These are phyloP conservation scores for Turritopsis dohrnii DNA, from an alignment of 30 jellyfish, hydroid and myxozoan genomes.

Conservation along the genomic window DNA sequence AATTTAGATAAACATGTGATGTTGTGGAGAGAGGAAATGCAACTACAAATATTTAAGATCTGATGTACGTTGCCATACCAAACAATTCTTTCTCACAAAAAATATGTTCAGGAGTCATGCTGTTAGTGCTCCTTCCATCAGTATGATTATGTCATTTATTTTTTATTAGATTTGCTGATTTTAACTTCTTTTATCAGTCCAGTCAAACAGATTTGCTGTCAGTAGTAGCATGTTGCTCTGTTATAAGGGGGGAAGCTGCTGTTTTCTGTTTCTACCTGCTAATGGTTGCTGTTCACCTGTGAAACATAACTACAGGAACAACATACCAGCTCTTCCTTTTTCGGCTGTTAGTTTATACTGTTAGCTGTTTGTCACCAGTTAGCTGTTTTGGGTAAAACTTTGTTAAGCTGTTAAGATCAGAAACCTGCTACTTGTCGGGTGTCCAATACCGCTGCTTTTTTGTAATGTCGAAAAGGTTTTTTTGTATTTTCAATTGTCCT, in stretches of 20 bases:
- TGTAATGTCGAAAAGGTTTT: too few relatives aligned
- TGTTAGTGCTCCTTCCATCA: too few relatives aligned
- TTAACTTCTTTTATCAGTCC: neutral
- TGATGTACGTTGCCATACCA: neutral
- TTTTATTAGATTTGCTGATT: neutral
- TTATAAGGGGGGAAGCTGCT: neutral
- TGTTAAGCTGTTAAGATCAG: too few relatives aligned
- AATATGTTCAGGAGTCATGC: neutral
- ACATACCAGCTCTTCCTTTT: slow-evolving; percentile 35
- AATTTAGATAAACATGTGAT: neutral
- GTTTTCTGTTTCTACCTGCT: neutral
- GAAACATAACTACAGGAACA: neutral
- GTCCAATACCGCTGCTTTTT: too few relatives aligned
- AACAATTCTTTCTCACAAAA: neutral
- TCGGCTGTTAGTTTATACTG: too few relatives aligned
- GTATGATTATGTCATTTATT: neutral
- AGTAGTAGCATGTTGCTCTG: neutral
- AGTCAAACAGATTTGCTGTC: neutral
- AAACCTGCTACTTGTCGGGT: too few relatives aligned
- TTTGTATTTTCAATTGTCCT: too few relatives aligned
- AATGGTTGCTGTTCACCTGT: neutral
- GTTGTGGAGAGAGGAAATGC: neutral
- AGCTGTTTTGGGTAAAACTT: too few relatives aligned
- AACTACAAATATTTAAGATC: neutral
- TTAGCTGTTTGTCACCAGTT: too few relatives aligned